Conservation (phyloP, 2,113 vertebrate genomes). For the Takifugu flavidus region DNA sequence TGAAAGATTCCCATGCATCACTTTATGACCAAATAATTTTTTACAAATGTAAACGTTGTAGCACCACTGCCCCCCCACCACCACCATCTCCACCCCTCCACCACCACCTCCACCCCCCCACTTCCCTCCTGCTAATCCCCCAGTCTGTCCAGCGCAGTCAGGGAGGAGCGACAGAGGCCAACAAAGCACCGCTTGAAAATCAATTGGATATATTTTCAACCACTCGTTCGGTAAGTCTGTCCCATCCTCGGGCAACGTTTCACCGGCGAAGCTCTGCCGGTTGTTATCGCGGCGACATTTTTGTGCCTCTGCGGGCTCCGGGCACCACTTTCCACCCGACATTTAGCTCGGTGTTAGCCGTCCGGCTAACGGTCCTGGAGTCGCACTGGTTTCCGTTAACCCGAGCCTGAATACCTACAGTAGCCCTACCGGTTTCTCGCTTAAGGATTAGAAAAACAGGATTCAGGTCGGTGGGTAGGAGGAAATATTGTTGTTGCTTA, state of each 20-base stretch:
- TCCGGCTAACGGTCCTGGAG: slow-evolving; percentile 42
- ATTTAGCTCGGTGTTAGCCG: slow-evolving; percentile 26
- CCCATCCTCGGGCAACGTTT: background rate
- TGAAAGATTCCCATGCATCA: too few relatives aligned
- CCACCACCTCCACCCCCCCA: slow-evolving; percentile 30
- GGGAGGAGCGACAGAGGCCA: slow-evolving; percentile 50
- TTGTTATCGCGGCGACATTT: too few relatives aligned
- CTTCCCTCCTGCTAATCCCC: slow-evolving; percentile 62
- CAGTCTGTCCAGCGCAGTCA: slow-evolving; percentile 46
- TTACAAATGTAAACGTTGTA: too few relatives aligned
- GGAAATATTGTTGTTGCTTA: fast-evolving
- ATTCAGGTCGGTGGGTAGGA: background rate
- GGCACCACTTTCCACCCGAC: slow-evolving; percentile 22
- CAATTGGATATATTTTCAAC: slow-evolving; percentile 35
- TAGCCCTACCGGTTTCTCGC: slow-evolving; percentile 25
- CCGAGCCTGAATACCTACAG: slow-evolving; percentile 32
- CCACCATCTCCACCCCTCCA: too few relatives aligned
- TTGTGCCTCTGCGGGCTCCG: too few relatives aligned
- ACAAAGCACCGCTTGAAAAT: slow-evolving; percentile 51
- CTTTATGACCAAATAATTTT: too few relatives aligned
- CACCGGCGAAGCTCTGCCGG: too few relatives aligned
- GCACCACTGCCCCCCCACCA: too few relatives aligned
- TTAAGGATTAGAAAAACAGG: background rate
- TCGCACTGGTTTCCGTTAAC: slow-evolving; percentile 62
- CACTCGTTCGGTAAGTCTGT: slow-evolving; percentile 40